phyloP scores from a whole-genome alignment of 1,140 invertebrate species.

The Onthophagus taurus region DNA sequence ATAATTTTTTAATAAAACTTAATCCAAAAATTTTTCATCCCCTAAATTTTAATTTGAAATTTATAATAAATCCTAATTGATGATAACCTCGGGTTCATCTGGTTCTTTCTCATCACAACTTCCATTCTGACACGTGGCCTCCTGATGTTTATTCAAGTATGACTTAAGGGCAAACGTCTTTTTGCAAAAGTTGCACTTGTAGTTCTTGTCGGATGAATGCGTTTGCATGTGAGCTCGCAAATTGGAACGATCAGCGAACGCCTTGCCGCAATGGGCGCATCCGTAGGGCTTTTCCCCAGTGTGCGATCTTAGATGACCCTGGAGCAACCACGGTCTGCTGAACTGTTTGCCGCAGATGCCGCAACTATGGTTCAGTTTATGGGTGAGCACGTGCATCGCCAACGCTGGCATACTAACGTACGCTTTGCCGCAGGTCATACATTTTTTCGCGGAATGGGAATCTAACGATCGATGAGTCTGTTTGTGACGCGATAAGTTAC shows the following conservation, averaged over 20 bases:
- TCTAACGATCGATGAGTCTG: constrained; percentile 93
- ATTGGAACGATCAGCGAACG: constrained; percentile 96
- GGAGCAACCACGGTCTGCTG: constrained; percentile 94
- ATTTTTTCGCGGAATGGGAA: constrained; percentile 86
- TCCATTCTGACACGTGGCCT: constrained; percentile 72
- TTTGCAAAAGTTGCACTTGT: constrained; percentile 78
- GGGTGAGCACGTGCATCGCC: constrained; percentile 95
- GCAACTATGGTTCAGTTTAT: constrained; percentile 83
- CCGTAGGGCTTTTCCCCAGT: constrained; percentile 98
- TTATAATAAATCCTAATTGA: too few relatives aligned
- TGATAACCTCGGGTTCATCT: constrained; percentile 11
- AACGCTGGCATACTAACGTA: constrained; percentile 97
- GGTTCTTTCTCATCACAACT: constrained; percentile 21
- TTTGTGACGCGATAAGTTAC: constrained; percentile 92
- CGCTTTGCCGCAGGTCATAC: constrained; percentile 87
- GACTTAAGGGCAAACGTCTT: constrained; percentile 95
- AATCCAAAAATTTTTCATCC: too few relatives aligned
- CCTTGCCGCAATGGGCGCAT: constrained; percentile 96
- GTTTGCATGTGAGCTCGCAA: constrained; percentile 99
- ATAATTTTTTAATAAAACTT: too few relatives aligned
- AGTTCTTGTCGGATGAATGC: constrained; percentile 91
- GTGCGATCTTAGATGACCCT: constrained; percentile 93
- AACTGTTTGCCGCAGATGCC: constrained; percentile 92
- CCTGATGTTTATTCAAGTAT: constrained; percentile 94
- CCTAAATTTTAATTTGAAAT: too few relatives aligned